These are phyloP conservation scores for Melipona bicolor DNA, from an alignment of 2,888 invertebrate genomes.

Conservation along the genomic window DNA sequence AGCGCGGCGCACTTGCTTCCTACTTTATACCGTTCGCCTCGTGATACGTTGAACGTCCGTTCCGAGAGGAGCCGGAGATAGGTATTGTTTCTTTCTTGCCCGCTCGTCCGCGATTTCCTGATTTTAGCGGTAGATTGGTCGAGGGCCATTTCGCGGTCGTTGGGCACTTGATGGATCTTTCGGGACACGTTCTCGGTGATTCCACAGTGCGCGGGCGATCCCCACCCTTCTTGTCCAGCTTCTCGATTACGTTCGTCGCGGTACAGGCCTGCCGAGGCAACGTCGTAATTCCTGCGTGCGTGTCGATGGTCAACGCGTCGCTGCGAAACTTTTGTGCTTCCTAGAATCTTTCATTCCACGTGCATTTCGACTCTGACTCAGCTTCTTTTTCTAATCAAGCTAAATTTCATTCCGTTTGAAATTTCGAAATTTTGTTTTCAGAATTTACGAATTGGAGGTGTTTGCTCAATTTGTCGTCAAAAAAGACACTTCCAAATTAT, in stretches of 20 bases:
- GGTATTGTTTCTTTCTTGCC: slow-evolving; percentile 55
- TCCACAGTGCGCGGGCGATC: slow-evolving; percentile 16
- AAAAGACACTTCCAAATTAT: no score
- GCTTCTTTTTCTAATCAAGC: background rate
- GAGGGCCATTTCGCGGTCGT: slow-evolving; percentile 70
- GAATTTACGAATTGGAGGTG: no score
- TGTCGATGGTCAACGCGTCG: slow-evolving; percentile 16
- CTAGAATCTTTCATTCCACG: slow-evolving; percentile 20
- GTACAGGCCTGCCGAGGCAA: slow-evolving; percentile 1
- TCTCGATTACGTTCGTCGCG: slow-evolving; percentile 35
- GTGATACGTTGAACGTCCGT: slow-evolving; percentile 38
- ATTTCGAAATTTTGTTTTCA: no score
- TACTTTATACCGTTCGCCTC: slow-evolving; percentile 30
- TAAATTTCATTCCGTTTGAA: no score
- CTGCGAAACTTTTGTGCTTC: slow-evolving; percentile 43
- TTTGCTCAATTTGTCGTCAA: no score
- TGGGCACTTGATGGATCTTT: slow-evolving; percentile 72
- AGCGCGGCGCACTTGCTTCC: no score
- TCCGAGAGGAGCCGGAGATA: slow-evolving; percentile 32
- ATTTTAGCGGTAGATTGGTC: slow-evolving; percentile 71
- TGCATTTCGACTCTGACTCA: slow-evolving; percentile 10
- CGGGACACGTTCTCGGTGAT: slow-evolving; percentile 61
- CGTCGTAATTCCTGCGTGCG: slow-evolving; percentile 46
- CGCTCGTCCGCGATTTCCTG: slow-evolving; percentile 62
- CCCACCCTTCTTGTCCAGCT: slow-evolving; percentile 8